Evolutionary conservation across 2,888 invertebrate species (phyloP).

Genomic region (Lasioglossum malachurum): DNA sequence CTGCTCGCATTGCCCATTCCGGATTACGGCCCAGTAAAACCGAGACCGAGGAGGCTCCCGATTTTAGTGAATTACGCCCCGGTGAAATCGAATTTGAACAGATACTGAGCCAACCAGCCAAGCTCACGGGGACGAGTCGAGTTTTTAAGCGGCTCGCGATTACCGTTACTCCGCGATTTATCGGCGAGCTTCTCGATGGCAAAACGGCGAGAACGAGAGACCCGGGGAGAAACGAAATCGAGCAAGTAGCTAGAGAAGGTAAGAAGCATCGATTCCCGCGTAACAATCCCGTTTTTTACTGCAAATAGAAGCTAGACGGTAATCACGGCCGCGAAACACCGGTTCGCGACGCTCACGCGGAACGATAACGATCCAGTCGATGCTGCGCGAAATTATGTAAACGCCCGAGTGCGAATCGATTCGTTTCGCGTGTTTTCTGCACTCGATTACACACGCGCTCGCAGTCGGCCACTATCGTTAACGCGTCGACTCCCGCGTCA

Average conservation of each 20-base stretch:
- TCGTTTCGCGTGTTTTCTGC: not conserved
- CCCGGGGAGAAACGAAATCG: not conserved
- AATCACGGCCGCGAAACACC: conserved; percentile 38
- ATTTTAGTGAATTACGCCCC: conserved; percentile 57
- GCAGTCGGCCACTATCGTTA: no score
- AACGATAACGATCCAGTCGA: conserved; percentile 11
- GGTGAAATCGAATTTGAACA: conserved; percentile 58
- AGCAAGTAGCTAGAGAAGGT: not conserved
- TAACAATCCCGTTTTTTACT: conserved; percentile 30
- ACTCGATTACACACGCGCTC: not conserved
- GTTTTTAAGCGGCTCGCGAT: conserved; percentile 39
- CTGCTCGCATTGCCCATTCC: conserved; percentile 45
- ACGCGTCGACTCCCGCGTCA: no score
- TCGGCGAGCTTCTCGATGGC: conserved; percentile 14
- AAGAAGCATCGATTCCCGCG: conserved; percentile 25
- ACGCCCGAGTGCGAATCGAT: not conserved
- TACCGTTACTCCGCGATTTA: conserved; percentile 38
- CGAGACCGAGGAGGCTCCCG: conserved; percentile 55
- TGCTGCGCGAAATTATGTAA: conserved; percentile 6
- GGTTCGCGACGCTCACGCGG: not conserved
- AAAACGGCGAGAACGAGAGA: not conserved
- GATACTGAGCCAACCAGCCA: conserved; percentile 43
- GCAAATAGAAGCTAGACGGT: conserved; percentile 18
- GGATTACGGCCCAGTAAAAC: conserved; percentile 63
- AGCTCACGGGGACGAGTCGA: not conserved